phyloP scores from a whole-genome alignment of 2,888 invertebrate species.

The Homarus gammarus region DNA sequence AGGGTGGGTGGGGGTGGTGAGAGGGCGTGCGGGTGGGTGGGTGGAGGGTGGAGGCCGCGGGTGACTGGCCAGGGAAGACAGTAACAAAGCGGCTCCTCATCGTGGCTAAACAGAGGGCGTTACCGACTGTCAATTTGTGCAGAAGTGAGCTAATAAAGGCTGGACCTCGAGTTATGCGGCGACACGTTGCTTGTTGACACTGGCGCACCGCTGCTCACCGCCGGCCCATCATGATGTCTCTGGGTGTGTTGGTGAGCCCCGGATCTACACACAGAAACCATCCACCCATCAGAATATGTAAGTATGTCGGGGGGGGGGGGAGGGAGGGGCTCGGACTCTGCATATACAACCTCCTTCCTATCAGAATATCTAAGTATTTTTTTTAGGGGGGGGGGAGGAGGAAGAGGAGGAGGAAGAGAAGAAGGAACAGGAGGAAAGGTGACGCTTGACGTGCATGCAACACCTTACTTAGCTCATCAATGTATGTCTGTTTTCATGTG shows the following conservation, averaged over 20 bases:
- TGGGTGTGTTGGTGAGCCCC: neutral
- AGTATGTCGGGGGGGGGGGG: neutral
- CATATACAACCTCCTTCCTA: too few species aligned
- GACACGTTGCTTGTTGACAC: conserved; percentile 52
- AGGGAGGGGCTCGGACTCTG: neutral
- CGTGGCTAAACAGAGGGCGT: conserved; percentile 64
- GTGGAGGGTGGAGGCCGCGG: neutral
- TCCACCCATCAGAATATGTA: conserved; percentile 9
- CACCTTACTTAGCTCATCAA: too few species aligned
- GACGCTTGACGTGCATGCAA: too few species aligned
- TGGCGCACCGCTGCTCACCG: conserved; percentile 12
- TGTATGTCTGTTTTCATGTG: too few species aligned
- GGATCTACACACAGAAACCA: conserved; percentile 15
- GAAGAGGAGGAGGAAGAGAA: neutral
- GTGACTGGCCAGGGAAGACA: neutral
- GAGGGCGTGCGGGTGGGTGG: neutral
- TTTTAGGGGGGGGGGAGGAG: neutral
- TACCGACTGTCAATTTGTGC: conserved; percentile 64
- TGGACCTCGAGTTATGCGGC: conserved; percentile 55
- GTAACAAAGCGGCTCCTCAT: conserved; percentile 52
- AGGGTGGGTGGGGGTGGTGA: neutral
- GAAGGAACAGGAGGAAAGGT: neutral
- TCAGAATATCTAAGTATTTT: too few species aligned
- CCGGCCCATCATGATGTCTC: neutral
- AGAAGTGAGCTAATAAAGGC: conserved; percentile 65